These are phyloP conservation scores for Odontamblyopus rebecca DNA, from an alignment of 2,797 vertebrate species.

Conservation along the genomic window DNA sequence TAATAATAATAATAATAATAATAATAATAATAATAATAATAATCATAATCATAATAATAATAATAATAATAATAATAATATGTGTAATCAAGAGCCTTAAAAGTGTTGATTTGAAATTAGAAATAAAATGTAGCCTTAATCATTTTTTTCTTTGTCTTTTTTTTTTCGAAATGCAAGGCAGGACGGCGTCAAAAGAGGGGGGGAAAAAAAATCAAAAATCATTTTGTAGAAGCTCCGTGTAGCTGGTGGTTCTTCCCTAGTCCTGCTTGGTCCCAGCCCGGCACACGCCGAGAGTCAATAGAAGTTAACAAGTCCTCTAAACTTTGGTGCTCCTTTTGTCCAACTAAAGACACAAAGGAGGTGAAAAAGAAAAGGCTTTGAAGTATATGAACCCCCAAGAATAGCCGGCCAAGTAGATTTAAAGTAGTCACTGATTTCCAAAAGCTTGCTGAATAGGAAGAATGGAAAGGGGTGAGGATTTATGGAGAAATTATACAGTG, in stretches of 20 bases:
- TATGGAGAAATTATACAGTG: conserved; percentile 99
- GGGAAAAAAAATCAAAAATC: conserved; percentile 64
- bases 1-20: conserved; percentile 5
- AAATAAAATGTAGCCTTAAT: too few species aligned
- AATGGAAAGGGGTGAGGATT: conserved; percentile 95
- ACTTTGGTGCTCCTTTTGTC: conserved; percentile 95
- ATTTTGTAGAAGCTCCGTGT: conserved; percentile 78
- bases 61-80: background rate
- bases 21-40: conserved; percentile 3
- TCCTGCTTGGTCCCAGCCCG: conserved; percentile 97
- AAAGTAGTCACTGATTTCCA: conserved; percentile 97
- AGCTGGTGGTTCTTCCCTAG: conserved; percentile 93
- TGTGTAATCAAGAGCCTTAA: too few species aligned
- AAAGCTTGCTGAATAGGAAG: conserved; percentile 90
- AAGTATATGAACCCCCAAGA: conserved; percentile 88
- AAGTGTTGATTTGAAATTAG: too few species aligned
- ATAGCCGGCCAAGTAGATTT: conserved; percentile 97
- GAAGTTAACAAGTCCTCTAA: conserved; percentile 99
- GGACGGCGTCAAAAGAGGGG: conserved; percentile 38
- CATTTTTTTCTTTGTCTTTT: too few species aligned
- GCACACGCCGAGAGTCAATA: conserved; percentile 99
- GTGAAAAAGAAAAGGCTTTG: conserved; percentile 93
- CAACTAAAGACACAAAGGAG: conserved; percentile 82
- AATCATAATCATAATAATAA: background rate
- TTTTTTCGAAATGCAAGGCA: background rate